A percentile compares a stretch with the other conserved stretches of the same genome.
Evolutionary conservation across 2,888 invertebrate species (phyloP).

Genomic region (Hirtodrosophila duncani): DNA sequence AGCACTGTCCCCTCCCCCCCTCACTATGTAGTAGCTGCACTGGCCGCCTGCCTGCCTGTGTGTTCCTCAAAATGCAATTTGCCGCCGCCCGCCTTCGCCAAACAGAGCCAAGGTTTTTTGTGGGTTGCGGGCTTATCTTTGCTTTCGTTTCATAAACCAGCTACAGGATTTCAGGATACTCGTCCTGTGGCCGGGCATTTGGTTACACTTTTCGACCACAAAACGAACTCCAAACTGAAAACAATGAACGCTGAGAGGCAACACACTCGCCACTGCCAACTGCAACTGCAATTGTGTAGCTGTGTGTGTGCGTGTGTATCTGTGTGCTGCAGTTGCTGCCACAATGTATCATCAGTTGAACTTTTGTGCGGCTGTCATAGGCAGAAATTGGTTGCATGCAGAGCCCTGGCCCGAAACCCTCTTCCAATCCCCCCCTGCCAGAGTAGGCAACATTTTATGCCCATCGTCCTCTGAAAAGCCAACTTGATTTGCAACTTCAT

Average conservation of each 20-base stretch:
- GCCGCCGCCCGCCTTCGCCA: slow-evolving; percentile 51
- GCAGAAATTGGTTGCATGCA: slow-evolving; percentile 64
- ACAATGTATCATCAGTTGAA: slow-evolving; percentile 69
- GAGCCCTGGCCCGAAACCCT: slow-evolving; percentile 11
- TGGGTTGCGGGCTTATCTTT: slow-evolving; percentile 59
- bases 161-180: slow-evolving; percentile 22
- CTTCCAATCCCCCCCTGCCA: slow-evolving; percentile 11
- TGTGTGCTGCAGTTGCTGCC: slow-evolving; percentile 55
- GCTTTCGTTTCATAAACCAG: slow-evolving; percentile 69
- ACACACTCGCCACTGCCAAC: slow-evolving; percentile 33
- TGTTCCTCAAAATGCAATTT: slow-evolving; percentile 62
- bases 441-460: slow-evolving; percentile 29
- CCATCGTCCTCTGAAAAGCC: slow-evolving; percentile 21
- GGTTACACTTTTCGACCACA: slow-evolving; percentile 56
- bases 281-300: slow-evolving; percentile 61
- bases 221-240: slow-evolving; percentile 53
- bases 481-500: slow-evolving; percentile 70
- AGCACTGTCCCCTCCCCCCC: not conserved
- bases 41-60: slow-evolving; percentile 11
- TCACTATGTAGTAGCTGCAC: slow-evolving; percentile 35
- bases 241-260: slow-evolving; percentile 54
- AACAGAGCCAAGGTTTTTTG: slow-evolving; percentile 43
- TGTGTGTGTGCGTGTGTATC: slow-evolving; percentile 18
- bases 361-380: slow-evolving; percentile 67
- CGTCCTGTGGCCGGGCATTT: slow-evolving; percentile 41